phyloP scores from a whole-genome alignment of 2,797 vertebrate species.

The Craterocephalus amniculus region DNA sequence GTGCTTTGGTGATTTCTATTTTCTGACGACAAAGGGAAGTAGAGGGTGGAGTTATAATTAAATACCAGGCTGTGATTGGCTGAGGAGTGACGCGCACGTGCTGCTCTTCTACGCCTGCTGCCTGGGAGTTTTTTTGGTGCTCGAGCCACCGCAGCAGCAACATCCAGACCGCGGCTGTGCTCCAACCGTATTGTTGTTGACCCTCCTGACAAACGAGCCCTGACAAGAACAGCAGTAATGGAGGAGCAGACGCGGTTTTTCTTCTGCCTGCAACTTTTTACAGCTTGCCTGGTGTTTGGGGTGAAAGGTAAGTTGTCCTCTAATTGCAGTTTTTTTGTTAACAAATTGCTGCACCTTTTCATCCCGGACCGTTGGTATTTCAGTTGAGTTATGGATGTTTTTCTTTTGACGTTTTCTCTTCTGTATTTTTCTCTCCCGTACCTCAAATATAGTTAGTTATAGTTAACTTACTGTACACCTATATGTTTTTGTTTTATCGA shows the following conservation, averaged over 20 bases:
- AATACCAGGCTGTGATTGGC: slow-evolving; percentile 69
- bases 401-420: not conserved
- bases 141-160: slow-evolving; percentile 6
- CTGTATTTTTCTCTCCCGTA: rapidly evolving
- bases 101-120: slow-evolving; percentile 52
- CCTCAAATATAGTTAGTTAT: not conserved
- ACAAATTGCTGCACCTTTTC: slow-evolving; percentile 22
- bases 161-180: not conserved
- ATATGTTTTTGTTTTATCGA: not conserved
- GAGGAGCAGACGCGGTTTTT: slow-evolving; percentile 39
- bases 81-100: slow-evolving; percentile 71
- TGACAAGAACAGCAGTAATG: slow-evolving; percentile 55
- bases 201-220: not conserved
- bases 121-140: slow-evolving; percentile 43
- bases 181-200: not conserved
- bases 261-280: slow-evolving; percentile 70
- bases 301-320: slow-evolving; percentile 75
- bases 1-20: slow-evolving; percentile 8
- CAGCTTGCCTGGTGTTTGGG: slow-evolving; percentile 60
- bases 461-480: not conserved
- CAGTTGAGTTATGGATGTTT: not conserved
- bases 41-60: slow-evolving; percentile 64
- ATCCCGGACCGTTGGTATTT: slow-evolving; percentile 6
- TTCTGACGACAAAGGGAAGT: not conserved
- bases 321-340: slow-evolving; percentile 28